These are phyloP conservation scores for Ostrea denselamellosa DNA, from an alignment of 1,140 invertebrate species.

Conservation along the genomic window DNA sequence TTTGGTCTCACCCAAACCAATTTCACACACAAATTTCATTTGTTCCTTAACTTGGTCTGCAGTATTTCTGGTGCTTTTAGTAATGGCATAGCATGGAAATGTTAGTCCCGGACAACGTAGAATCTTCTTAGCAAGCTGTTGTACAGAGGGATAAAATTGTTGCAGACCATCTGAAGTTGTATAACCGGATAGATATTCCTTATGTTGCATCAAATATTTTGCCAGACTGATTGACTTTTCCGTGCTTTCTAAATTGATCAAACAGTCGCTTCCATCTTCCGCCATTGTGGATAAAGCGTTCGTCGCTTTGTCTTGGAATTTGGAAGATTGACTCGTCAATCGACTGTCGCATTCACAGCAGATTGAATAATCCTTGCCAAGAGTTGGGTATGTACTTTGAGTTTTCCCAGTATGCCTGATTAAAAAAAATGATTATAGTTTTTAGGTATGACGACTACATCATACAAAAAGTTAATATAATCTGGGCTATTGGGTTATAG, in stretches of 20 bases:
- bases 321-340: too few relatives aligned
- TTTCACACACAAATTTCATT: neutral
- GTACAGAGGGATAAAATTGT: too few relatives aligned
- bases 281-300: neutral
- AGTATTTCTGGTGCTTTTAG: neutral
- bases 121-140: neutral
- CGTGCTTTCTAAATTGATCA: neutral
- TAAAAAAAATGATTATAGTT: too few relatives aligned
- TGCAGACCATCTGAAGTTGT: neutral
- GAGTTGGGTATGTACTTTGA: too few relatives aligned
- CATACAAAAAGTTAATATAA: too few relatives aligned
- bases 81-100: neutral
- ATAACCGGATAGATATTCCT: neutral
- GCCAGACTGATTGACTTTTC: neutral
- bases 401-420: too few relatives aligned
- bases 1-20: too few relatives aligned
- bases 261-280: neutral
- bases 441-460: too few relatives aligned
- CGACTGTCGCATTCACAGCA: too few relatives aligned
- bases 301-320: neutral
- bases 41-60: neutral
- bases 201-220: neutral
- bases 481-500: too few relatives aligned
- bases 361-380: too few relatives aligned
- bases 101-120: neutral